Evolutionary conservation across 2,888 invertebrate genomes (phyloP), one percentile per base, ranked within the genome.

Genomic region (Agrotis clavis): DNA sequence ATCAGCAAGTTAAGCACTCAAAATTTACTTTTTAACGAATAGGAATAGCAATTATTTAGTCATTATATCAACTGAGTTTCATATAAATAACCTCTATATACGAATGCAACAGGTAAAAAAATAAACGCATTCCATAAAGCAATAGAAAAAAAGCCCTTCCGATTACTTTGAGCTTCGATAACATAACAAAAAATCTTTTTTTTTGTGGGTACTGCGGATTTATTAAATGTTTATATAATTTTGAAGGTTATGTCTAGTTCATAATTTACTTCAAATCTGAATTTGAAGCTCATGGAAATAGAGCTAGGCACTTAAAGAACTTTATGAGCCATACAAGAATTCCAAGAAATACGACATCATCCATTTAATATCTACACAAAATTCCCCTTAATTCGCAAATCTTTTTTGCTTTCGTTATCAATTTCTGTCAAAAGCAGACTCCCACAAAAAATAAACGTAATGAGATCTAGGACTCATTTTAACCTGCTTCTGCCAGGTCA

Each of bases 391-490:
- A 59, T 48, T 9, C 30, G 45, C 14, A 73, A 62, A 70, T 73
- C 63, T 59, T 57, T 57, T 48, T 47, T 53, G 56, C 16, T 41
- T 30, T 19, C 64, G 71, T 73, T 77, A 83, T 83, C 71, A 83
- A 76, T 85, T 75, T 71, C 72, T 79, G 74, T 75, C 76, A 71
- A 62, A 73, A 63, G 70, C 72, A 80, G 75, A 60, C 35, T 57
- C 21, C 25, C 57, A 67, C 57, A 77, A 85, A 80, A 84, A 80
- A 67, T 67, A 68, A 84, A 82, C 74, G 67, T 86, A 82, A 85
- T 78, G 82, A 77, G 76, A 75, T 41, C 66, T 78, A 71, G 71
- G 68, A 25, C 59, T 72, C 73, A 82, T 86, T 82, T 76, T 80
- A 77, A 68, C 71, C 74, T 79, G 77, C 59, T 65, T 57, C 59